Conservation (phyloP, 1,140 invertebrate species). For the Drosophila orena region DNA sequence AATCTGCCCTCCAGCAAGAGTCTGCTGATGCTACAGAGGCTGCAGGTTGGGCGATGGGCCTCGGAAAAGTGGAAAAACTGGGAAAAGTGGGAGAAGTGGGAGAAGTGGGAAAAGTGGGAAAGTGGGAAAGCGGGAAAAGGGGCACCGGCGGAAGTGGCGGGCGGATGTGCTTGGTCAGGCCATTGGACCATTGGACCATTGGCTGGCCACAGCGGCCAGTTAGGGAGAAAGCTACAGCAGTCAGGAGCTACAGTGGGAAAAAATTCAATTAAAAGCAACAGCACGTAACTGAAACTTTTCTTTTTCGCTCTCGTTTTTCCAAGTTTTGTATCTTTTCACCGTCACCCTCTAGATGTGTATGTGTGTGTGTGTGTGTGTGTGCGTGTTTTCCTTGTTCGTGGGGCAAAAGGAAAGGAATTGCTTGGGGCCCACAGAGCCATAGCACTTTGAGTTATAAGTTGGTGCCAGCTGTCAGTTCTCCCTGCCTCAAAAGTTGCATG, state of each 20-base stretch:
- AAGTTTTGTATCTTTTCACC: slow-evolving; percentile 77
- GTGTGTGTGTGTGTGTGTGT: slow-evolving; percentile 18
- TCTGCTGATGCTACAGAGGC: slow-evolving; percentile 15
- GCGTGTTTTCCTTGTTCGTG: slow-evolving; percentile 40
- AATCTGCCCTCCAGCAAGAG: slow-evolving; percentile 65
- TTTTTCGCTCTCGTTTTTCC: slow-evolving; percentile 52
- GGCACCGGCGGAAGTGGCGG: slow-evolving; percentile 55
- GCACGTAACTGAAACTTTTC: slow-evolving; percentile 84
- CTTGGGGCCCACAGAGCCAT: slow-evolving; percentile 46
- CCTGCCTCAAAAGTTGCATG: slow-evolving; percentile 66
- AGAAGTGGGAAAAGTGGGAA: too few species aligned
- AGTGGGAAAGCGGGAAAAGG: neutral
- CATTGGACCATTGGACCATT: slow-evolving; percentile 62
- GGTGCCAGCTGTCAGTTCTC: slow-evolving; percentile 76
- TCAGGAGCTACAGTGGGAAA: slow-evolving; percentile 51
- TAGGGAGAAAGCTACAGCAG: slow-evolving; percentile 21
- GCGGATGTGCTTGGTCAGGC: slow-evolving; percentile 76
- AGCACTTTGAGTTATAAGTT: slow-evolving; percentile 68
- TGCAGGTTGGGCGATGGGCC: neutral
- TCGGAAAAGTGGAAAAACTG: neutral
- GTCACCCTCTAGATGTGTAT: slow-evolving; percentile 26
- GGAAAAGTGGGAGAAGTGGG: slow-evolving; percentile 1
- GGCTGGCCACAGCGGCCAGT: slow-evolving; percentile 56
- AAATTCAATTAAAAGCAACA: slow-evolving; percentile 84
- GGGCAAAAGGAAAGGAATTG: slow-evolving; percentile 25